Percentiles rank a stretch among this genome's conserved stretches.
Evolutionary conservation across 2,113 vertebrate species (phyloP).

Genomic region (Indicator indicator): DNA sequence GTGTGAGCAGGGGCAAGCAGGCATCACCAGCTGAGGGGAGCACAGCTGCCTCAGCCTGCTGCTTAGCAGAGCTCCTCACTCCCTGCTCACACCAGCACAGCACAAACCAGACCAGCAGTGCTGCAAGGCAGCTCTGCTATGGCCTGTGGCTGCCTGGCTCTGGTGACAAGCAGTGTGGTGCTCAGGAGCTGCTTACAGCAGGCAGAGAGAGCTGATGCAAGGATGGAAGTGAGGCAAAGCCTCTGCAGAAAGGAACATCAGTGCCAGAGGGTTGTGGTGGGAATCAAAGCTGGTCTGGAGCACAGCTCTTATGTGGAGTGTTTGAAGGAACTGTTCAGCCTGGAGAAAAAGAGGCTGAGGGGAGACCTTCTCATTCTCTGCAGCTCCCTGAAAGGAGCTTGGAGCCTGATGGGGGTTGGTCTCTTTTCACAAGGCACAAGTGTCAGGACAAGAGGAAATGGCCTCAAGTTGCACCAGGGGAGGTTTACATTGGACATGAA

Average conservation of each 20-base stretch:
- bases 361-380: no score
- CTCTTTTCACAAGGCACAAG: no score
- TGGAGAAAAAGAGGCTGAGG: no score
- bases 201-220: not conserved
- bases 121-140: accelerated
- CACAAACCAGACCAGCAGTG: not conserved
- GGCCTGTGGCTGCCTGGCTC: accelerated
- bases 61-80: not conserved
- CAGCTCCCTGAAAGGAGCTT: no score
- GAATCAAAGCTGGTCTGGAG: not conserved
- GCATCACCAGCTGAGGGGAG: not conserved
- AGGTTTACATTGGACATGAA: no score
- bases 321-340: no score
- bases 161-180: not conserved
- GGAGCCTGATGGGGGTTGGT: no score
- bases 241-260: not conserved
- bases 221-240: not conserved
- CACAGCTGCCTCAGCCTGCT: not conserved
- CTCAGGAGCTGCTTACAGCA: not conserved
- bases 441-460: no score
- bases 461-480: no score
- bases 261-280: not conserved
- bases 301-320: no score
- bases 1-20: not conserved
- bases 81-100: not conserved